Evolutionary conservation across 2,113 vertebrate genomes (phyloP).

Genomic region (Syrrhaptes paradoxus): DNA sequence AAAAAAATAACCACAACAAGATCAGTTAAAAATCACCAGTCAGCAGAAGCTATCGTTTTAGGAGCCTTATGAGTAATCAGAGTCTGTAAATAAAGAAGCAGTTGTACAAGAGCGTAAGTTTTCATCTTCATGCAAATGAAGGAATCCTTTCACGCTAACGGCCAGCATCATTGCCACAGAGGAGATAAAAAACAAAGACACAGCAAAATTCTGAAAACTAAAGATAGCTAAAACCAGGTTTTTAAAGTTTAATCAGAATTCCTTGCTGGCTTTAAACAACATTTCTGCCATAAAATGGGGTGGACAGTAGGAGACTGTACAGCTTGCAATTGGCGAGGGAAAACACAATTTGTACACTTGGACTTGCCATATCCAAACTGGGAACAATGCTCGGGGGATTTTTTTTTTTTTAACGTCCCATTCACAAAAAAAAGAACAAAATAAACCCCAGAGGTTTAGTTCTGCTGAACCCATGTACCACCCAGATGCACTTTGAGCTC

Average conservation of each 20-base stretch:
- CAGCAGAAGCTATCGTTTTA: background rate
- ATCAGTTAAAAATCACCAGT: constrained; percentile 46
- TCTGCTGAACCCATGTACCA: background rate
- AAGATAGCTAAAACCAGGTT: background rate
- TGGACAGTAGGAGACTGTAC: background rate
- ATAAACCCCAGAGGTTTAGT: background rate
- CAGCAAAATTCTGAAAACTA: background rate
- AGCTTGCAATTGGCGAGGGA: background rate
- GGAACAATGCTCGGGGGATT: background rate
- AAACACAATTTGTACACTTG: background rate
- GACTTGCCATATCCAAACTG: background rate
- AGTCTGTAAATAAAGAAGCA: constrained; percentile 40
- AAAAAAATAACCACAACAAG: background rate
- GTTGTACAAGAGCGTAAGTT: background rate
- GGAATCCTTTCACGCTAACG: background rate
- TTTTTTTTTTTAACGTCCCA: background rate
- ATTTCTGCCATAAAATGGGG: background rate
- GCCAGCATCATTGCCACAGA: background rate
- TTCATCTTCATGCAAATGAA: constrained; percentile 25
- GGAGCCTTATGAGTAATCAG: constrained; percentile 42
- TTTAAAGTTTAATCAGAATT: background rate
- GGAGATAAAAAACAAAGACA: background rate
- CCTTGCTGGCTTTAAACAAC: background rate
- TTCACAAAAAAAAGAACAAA: background rate
- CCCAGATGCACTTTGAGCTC: background rate